These are phyloP conservation scores for Alligator sinensis DNA, from an alignment of 2,113 vertebrate genomes.

Conservation along the genomic window DNA sequence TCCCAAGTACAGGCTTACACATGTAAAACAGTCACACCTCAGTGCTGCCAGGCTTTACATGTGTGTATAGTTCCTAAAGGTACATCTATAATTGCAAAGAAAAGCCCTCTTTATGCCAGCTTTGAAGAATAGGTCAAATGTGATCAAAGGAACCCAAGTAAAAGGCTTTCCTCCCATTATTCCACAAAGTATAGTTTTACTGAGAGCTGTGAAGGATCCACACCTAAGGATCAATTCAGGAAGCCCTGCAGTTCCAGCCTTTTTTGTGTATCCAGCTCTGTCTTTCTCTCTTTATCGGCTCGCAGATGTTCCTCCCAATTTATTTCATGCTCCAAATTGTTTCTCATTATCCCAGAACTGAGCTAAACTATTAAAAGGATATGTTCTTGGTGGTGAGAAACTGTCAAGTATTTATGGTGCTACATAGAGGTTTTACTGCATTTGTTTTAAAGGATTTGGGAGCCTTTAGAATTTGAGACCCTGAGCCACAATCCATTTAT, in stretches of 20 bases:
- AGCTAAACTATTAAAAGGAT: neutral
- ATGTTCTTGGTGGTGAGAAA: neutral
- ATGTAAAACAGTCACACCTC: neutral
- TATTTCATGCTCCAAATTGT: neutral
- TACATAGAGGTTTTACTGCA: neutral
- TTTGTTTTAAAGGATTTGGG: neutral
- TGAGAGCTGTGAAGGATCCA: neutral
- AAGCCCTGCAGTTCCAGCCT: neutral
- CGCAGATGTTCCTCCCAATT: accelerated
- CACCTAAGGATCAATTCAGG: neutral
- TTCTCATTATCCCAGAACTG: neutral
- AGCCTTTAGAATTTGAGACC: neutral
- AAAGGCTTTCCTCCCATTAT: neutral
- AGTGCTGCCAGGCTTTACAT: neutral
- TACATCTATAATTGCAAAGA: neutral
- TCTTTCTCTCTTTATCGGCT: neutral
- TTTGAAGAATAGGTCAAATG: neutral
- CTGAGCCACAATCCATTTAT: neutral
- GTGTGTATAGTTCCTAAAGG: neutral
- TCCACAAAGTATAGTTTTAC: accelerated
- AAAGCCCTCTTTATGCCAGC: neutral
- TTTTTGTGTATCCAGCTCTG: neutral
- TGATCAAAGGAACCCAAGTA: neutral
- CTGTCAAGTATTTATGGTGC: neutral
- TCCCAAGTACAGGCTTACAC: neutral